Evolutionary conservation across 2,888 invertebrate species (phyloP).

Genomic region (Pandemis corylana): DNA sequence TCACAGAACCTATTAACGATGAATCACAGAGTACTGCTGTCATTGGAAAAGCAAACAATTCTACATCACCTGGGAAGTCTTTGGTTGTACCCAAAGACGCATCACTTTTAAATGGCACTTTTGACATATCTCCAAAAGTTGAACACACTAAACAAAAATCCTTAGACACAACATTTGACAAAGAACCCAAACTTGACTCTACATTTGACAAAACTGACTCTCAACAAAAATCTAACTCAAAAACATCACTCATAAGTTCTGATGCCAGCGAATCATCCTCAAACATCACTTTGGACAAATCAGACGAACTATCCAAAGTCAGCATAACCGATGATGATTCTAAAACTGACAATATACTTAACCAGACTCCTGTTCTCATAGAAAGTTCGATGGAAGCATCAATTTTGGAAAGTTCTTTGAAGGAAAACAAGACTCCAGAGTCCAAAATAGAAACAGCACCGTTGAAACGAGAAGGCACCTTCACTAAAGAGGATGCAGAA

Average conservation of each 20-base stretch:
- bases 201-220: conserved; percentile 47
- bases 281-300: conserved; percentile 60
- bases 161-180: conserved; percentile 63
- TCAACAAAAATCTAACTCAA: conserved; percentile 44
- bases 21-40: neutral
- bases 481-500: conserved; percentile 68
- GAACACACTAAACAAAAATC: conserved; percentile 38
- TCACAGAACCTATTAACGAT: neutral
- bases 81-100: neutral
- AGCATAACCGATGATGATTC: conserved; percentile 76
- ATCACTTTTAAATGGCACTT: conserved; percentile 28
- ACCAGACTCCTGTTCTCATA: conserved; percentile 68
- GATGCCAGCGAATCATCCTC: conserved; percentile 51
- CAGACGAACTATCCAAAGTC: conserved; percentile 58
- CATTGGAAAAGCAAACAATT: conserved; percentile 13
- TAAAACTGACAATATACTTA: conserved; percentile 62
- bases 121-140: conserved; percentile 40
- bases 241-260: conserved; percentile 65
- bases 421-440: conserved; percentile 32
- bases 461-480: conserved; percentile 74
- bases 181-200: conserved; percentile 47
- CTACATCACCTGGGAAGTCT: conserved; percentile 22
- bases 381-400: conserved; percentile 74
- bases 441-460: conserved; percentile 50
- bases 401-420: conserved; percentile 17